Percentiles rank a stretch among this genome's conserved stretches.
Evolutionary conservation across 2,888 invertebrate species (phyloP).

Genomic region (Lottia scabra): DNA sequence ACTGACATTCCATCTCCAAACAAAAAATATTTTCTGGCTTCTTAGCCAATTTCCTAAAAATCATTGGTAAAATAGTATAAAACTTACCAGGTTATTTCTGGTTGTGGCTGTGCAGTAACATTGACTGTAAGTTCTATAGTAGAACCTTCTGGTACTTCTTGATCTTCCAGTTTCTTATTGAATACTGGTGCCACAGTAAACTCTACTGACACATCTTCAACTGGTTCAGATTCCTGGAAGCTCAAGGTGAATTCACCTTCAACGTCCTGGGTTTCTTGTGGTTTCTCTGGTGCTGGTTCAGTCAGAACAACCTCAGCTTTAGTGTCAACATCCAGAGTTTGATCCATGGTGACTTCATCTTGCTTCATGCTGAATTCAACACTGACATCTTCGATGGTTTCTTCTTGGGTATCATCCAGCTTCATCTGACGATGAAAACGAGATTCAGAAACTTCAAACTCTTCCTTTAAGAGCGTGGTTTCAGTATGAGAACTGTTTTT

Average conservation of each 20-base stretch:
- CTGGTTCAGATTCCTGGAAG: slow-evolving; percentile 12
- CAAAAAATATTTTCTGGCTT: no score
- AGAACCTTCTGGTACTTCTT: slow-evolving; percentile 58
- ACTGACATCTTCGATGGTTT: slow-evolving; percentile 8
- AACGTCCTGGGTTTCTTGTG: slow-evolving; percentile 15
- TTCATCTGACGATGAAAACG: neutral
- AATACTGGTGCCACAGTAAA: slow-evolving; percentile 45
- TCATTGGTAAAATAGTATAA: neutral
- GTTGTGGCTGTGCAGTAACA: slow-evolving; percentile 51
- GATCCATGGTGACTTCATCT: neutral
- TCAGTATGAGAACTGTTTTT: neutral
- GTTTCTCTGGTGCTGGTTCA: slow-evolving; percentile 19
- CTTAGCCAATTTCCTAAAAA: neutral
- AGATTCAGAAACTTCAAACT: slow-evolving; percentile 11
- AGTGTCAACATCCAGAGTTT: slow-evolving; percentile 4
- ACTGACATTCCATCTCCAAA: no score
- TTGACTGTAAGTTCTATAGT: slow-evolving; percentile 46
- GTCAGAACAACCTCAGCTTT: slow-evolving; percentile 12
- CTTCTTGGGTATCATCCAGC: neutral
- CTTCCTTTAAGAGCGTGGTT: slow-evolving; percentile 1
- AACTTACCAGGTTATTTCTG: slow-evolving; percentile 51
- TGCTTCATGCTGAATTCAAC: slow-evolving; percentile 8
- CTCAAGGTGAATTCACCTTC: slow-evolving; percentile 1
- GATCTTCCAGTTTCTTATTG: slow-evolving; percentile 48
- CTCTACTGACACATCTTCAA: slow-evolving; percentile 30